A percentile compares a stretch with the other conserved stretches of the same genome.
phyloP scores from a whole-genome alignment of 2,113 vertebrate genomes.

The Mystacornis crossleyi region DNA sequence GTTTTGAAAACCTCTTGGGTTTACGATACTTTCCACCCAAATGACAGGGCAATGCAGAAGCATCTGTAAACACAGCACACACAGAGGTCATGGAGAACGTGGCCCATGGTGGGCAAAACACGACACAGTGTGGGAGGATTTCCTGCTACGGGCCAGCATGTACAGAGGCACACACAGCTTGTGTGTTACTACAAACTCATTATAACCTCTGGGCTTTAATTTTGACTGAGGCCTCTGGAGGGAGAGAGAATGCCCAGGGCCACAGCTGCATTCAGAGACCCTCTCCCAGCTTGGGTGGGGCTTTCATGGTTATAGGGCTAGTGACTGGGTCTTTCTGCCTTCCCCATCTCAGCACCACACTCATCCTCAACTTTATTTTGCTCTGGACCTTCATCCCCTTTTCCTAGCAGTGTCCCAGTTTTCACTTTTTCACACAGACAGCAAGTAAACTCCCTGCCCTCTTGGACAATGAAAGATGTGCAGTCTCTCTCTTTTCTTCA shows the following conservation, averaged over 20 bases:
- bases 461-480: not conserved
- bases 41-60: not conserved
- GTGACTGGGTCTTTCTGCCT: not conserved
- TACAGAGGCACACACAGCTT: not conserved
- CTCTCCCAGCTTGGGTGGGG: not conserved
- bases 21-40: not conserved
- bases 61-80: not conserved
- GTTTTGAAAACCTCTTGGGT: not conserved
- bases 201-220: not conserved
- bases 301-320: not conserved
- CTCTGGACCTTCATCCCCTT: not conserved
- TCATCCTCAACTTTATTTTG: not conserved
- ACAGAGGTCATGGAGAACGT: not conserved
- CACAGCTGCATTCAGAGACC: not conserved
- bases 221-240: not conserved
- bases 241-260: not conserved
- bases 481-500: not conserved
- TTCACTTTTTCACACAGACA: not conserved
- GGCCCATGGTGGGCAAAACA: not conserved
- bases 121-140: not conserved
- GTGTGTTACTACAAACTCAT: not conserved
- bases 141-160: not conserved
- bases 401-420: not conserved
- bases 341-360: not conserved
- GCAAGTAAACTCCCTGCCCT: not conserved